Percentiles rank a stretch among this genome's conserved stretches.
These are phyloP conservation scores for Beaufortia kweichowensis DNA, from an alignment of 2,113 vertebrate genomes.

Conservation along the genomic window DNA sequence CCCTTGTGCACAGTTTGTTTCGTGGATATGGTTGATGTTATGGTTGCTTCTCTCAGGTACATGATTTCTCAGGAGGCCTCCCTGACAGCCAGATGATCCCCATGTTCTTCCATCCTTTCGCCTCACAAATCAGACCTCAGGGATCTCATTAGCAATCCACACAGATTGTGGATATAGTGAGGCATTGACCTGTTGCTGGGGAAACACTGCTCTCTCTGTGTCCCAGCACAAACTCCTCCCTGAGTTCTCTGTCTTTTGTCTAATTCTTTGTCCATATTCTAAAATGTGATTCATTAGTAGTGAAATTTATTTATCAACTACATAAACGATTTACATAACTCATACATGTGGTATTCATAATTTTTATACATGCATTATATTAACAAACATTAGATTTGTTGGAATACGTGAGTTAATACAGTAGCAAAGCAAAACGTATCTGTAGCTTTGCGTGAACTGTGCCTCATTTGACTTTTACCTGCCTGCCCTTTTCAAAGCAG, in stretches of 20 bases:
- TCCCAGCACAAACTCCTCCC: conserved; percentile 33
- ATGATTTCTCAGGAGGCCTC: conserved; percentile 35
- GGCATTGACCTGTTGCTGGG: conserved; percentile 43
- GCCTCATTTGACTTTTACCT: neutral
- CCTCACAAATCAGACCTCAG: conserved; percentile 40
- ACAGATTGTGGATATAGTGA: conserved; percentile 22
- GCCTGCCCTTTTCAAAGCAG: neutral
- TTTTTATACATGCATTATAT: neutral
- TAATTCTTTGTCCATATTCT: conserved; percentile 9
- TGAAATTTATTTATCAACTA: neutral
- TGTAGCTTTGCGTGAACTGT: neutral
- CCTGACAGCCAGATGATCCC: conserved; percentile 50
- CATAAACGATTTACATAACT: neutral
- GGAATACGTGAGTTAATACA: no score
- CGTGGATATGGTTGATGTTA: conserved; percentile 38
- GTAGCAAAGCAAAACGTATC: neutral
- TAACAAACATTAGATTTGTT: neutral
- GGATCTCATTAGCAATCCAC: conserved; percentile 52
- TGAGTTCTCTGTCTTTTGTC: conserved; percentile 14
- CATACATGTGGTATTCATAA: no score
- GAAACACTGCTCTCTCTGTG: conserved; percentile 38
- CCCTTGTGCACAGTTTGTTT: conserved; percentile 15
- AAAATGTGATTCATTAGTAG: neutral
- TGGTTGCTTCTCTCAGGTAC: conserved; percentile 36
- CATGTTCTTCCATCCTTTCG: conserved; percentile 30